Conservation (phyloP, 2,888 invertebrate species). For the Pedicia rivosa region DNA sequence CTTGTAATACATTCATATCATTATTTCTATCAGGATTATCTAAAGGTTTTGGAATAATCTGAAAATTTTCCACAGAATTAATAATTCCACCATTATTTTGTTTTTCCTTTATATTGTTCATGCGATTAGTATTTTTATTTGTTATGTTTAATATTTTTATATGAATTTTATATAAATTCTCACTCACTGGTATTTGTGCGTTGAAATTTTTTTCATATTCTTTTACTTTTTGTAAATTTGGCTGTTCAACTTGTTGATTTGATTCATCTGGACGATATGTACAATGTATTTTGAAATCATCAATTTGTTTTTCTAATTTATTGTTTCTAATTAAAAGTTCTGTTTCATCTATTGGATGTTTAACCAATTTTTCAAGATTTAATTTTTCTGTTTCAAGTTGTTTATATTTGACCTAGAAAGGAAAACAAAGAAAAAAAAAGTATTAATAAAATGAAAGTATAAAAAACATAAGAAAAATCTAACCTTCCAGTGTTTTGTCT, state of each 20-base stretch:
- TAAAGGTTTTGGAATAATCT: conserved; percentile 26
- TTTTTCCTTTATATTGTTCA: background rate
- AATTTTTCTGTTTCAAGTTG: conserved; percentile 20
- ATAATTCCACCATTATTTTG: conserved; percentile 19
- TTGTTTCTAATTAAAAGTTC: conserved; percentile 11
- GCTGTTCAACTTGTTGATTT: conserved; percentile 7
- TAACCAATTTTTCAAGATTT: conserved; percentile 16
- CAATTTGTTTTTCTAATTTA: conserved; percentile 12
- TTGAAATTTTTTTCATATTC: conserved; percentile 23
- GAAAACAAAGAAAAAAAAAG: background rate
- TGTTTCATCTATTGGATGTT: conserved; percentile 2
- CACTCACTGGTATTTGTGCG: conserved; percentile 29
- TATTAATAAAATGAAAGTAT: conserved; percentile 1
- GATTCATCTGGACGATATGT: conserved; percentile 11
- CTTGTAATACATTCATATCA: conserved; percentile 10
- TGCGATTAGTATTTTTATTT: conserved; percentile 4
- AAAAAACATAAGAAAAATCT: background rate
- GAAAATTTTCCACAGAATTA: conserved; percentile 34
- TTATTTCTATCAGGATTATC: conserved; percentile 10
- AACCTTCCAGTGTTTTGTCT: conserved; percentile 31
- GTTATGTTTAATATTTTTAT: conserved; percentile 23
- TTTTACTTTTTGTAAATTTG: conserved; percentile 2
- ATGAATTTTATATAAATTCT: conserved; percentile 27
- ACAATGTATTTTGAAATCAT: conserved; percentile 14
- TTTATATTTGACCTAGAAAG: conserved; percentile 21